These are phyloP conservation scores for Clunio marinus DNA, from an alignment of 2,888 invertebrate genomes.

Conservation along the genomic window DNA sequence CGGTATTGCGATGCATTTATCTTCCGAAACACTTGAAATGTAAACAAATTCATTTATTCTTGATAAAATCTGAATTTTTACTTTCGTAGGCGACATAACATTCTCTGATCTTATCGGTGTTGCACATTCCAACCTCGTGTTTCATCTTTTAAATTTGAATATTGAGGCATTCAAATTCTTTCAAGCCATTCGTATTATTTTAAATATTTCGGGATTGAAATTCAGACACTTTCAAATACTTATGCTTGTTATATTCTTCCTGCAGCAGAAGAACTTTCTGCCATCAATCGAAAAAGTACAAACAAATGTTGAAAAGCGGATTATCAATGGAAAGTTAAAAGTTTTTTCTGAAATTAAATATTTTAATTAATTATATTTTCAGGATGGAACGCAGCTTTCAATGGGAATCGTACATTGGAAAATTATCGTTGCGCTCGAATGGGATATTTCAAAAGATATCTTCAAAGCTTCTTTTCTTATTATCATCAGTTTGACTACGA, in stretches of 20 bases:
- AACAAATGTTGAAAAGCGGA: neutral
- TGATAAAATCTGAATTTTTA: neutral
- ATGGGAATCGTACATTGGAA: neutral
- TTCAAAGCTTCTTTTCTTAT: neutral
- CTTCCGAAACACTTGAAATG: neutral
- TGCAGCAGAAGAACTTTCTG: neutral
- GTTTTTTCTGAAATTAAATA: neutral
- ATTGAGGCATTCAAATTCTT: neutral
- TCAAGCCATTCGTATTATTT: neutral
- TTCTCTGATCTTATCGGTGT: neutral
- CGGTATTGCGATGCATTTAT: neutral
- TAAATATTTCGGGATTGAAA: neutral
- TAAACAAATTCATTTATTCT: neutral
- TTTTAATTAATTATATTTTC: neutral
- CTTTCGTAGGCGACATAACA: neutral
- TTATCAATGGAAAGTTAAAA: neutral
- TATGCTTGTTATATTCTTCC: neutral
- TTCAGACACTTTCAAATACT: neutral
- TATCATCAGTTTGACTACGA: neutral
- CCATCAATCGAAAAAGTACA: neutral
- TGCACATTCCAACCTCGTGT: neutral
- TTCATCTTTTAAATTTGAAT: neutral
- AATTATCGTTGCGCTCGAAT: neutral
- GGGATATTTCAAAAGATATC: neutral
- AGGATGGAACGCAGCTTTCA: neutral